Percentiles rank a stretch among this genome's conserved stretches.
These are phyloP conservation scores for Silvanus unidentatus DNA, from an alignment of 2,888 invertebrate genomes.

Conservation along the genomic window DNA sequence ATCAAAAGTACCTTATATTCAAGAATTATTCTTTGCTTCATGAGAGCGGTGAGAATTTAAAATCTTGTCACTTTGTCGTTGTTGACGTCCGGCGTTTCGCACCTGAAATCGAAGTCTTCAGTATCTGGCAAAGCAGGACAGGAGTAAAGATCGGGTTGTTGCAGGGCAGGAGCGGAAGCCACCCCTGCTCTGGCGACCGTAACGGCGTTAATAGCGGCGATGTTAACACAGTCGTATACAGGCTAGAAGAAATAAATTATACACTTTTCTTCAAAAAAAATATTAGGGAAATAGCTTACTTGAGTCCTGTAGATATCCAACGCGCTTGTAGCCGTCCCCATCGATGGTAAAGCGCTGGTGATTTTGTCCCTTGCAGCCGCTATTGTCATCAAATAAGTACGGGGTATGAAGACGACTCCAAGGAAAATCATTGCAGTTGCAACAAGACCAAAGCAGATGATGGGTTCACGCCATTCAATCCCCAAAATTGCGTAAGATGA, in stretches of 20 bases:
- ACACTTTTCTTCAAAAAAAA: conserved; percentile 1
- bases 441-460: conserved; percentile 56
- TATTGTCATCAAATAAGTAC: conserved; percentile 62
- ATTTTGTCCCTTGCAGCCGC: conserved; percentile 57
- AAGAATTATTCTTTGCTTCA: too few species aligned
- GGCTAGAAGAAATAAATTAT: conserved; percentile 41
- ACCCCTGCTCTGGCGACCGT: conserved; percentile 36
- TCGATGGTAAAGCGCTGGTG: conserved; percentile 51
- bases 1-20: too few species aligned
- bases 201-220: conserved; percentile 46
- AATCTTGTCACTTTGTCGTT: conserved; percentile 44
- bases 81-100: conserved; percentile 28
- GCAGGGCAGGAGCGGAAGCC: conserved; percentile 18
- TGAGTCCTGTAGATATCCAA: conserved; percentile 46
- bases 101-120: conserved; percentile 34
- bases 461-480: conserved; percentile 52
- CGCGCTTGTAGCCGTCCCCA: conserved; percentile 43
- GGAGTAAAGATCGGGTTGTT: conserved; percentile 35
- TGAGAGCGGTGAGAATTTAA: too few species aligned
- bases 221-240: conserved; percentile 55
- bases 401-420: conserved; percentile 60
- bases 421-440: conserved; percentile 59
- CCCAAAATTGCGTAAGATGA: conserved; percentile 50
- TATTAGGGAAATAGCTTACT: conserved; percentile 27
- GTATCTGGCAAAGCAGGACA: conserved; percentile 34